These are phyloP conservation scores for Brachionus koreanus DNA, from an alignment of 1,140 invertebrate genomes.

Conservation along the genomic window DNA sequence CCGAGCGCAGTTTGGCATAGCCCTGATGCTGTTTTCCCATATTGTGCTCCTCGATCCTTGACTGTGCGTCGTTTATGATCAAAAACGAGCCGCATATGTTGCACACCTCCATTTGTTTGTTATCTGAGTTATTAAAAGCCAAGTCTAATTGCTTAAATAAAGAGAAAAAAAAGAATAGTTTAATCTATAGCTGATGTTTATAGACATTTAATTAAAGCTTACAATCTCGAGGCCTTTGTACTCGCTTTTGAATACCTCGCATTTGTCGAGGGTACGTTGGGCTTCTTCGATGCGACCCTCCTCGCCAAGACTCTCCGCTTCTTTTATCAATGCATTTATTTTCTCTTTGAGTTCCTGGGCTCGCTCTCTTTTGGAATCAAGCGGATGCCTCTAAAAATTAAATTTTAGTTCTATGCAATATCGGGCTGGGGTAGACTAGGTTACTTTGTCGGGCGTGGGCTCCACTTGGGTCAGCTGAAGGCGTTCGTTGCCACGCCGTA, in stretches of 20 bases:
- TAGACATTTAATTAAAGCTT: no score
- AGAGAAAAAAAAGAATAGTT: not conserved
- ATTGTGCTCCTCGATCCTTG: constrained; percentile 91
- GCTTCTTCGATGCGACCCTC: constrained; percentile 94
- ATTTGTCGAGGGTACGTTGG: constrained; percentile 86
- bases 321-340: constrained; percentile 78
- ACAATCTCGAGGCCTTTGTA: constrained; percentile 69
- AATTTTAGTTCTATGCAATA: constrained; percentile 46
- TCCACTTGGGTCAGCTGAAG: constrained; percentile 62
- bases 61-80: constrained; percentile 92
- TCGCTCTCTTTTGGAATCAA: constrained; percentile 64
- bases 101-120: constrained; percentile 98
- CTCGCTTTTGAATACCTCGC: constrained; percentile 90
- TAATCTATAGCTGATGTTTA: no score
- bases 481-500: constrained; percentile 85
- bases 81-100: constrained; percentile 95
- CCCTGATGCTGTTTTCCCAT: constrained; percentile 97
- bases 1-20: constrained; percentile 67
- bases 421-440: constrained; percentile 50
- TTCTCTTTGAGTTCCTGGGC: constrained; percentile 74
- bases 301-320: constrained; percentile 78
- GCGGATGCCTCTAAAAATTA: constrained; percentile 49
- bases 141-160: constrained; percentile 8
- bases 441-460: constrained; percentile 46
- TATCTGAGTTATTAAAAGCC: constrained; percentile 66